Conservation (phyloP, 2,113 vertebrate genomes). For the Benitochromis conjunctus region DNA sequence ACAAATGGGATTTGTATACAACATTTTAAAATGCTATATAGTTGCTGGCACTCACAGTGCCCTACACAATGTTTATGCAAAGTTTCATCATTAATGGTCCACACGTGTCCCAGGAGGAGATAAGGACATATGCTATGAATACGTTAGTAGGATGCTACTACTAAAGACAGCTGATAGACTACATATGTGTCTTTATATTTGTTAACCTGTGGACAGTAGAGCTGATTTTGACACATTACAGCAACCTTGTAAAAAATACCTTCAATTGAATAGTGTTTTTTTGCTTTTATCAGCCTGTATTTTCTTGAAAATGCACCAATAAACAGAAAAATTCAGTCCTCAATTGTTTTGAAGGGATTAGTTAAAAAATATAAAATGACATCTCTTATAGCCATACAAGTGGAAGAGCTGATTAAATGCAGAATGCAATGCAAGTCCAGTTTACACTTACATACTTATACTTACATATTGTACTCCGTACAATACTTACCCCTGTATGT, state of each 20-base stretch:
- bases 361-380: neutral
- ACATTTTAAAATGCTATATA: no score
- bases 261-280: neutral
- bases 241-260: neutral
- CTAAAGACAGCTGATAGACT: neutral
- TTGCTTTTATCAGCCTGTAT: neutral
- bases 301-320: neutral
- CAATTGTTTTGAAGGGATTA: neutral
- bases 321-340: neutral
- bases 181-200: neutral
- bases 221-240: neutral
- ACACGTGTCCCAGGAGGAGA: neutral
- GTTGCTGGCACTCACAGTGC: neutral
- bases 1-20: no score
- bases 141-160: neutral
- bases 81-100: neutral
- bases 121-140: neutral
- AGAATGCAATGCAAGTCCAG: neutral
- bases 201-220: neutral
- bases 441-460: neutral
- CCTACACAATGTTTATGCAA: neutral
- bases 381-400: neutral
- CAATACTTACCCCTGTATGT: neutral
- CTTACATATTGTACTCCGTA: neutral
- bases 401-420: neutral